Evolutionary conservation across 1,140 invertebrate genomes (phyloP), one percentile per base, ranked within the genome.

Genomic region (Brachionus manjavacas): DNA sequence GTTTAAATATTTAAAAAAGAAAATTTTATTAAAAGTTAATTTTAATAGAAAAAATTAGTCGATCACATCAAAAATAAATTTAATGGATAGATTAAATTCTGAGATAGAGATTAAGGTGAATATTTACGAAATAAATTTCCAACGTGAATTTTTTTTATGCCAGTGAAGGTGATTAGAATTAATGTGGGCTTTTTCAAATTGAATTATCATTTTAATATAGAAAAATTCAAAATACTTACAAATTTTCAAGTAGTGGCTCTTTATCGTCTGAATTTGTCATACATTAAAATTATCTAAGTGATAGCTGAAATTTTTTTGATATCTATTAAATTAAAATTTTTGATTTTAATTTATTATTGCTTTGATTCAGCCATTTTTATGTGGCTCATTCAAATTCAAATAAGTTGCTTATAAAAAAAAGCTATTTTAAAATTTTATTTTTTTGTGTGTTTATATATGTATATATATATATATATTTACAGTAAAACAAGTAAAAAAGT

Each of bases 241-340:
- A n/a, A 12, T 76, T 76, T 76, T 76, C 72, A 49, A 76, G 8
- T n/a, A 23, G 8, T 3, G 20, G 20, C 16, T 76, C 72, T 46
- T 76, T 76, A 46, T 76, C 72, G n/a, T 76, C 72, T 46, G 46
- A 25, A 76, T 76, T 46, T 46, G 72, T 76, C 72, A 76, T 76
- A 76, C 72, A 76, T 76, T 20, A 76, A 76, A 49, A 49, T 46
- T 76, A 74, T 20, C 25, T 28, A 35, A 70, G 31, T 16, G 31
- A 7, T 35, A 2, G 1, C 1, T n/a, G 14, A 70, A 70, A 20
- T 35, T 66, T 66, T 66, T 23, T 66, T 66, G 4, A 9, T 31
- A 35, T 31, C 66, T 70, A 70, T 35, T 14, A 9, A 31, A n/a
- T 70, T 9, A 25, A 60, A 7, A 60, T 20, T 20, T 60, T 20